These are phyloP conservation scores for Nothocercus nigrocapillus DNA, from an alignment of 2,113 vertebrate genomes.

Conservation along the genomic window DNA sequence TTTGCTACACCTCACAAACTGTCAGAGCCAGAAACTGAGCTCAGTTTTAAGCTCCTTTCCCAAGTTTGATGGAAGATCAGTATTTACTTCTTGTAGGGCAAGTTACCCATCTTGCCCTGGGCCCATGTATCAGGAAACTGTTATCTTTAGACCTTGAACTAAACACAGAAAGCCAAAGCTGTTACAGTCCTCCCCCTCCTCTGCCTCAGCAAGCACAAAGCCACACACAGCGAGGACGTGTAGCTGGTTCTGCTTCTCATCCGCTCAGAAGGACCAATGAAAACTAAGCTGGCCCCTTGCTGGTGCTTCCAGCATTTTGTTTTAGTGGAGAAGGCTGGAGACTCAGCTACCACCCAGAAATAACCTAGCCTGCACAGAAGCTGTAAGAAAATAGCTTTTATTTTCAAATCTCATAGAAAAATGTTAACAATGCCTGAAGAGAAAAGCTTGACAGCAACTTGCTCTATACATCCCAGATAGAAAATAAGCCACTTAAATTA, in stretches of 20 bases:
- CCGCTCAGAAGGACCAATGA: background rate
- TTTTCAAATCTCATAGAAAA: background rate
- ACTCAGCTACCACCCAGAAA: background rate
- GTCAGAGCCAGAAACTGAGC: too few relatives aligned
- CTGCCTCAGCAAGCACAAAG: background rate
- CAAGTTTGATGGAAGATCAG: background rate
- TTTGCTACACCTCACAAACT: too few relatives aligned
- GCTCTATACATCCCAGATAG: background rate
- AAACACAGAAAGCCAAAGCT: background rate
- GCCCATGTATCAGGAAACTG: background rate
- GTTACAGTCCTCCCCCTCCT: background rate
- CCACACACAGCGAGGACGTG: background rate
- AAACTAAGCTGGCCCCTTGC: background rate
- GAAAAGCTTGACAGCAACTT: background rate
- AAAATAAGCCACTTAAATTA: background rate
- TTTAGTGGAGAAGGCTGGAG: background rate
- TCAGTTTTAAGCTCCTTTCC: background rate
- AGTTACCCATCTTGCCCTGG: background rate
- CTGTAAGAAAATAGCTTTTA: constrained; percentile 19
- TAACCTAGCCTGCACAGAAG: background rate
- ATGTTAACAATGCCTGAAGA: background rate
- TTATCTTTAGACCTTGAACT: background rate
- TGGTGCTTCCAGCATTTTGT: background rate
- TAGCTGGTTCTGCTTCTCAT: background rate
- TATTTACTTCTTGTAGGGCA: background rate